These are phyloP conservation scores for Cuniculus paca DNA, from an alignment of 2,797 vertebrate species.

Conservation along the genomic window DNA sequence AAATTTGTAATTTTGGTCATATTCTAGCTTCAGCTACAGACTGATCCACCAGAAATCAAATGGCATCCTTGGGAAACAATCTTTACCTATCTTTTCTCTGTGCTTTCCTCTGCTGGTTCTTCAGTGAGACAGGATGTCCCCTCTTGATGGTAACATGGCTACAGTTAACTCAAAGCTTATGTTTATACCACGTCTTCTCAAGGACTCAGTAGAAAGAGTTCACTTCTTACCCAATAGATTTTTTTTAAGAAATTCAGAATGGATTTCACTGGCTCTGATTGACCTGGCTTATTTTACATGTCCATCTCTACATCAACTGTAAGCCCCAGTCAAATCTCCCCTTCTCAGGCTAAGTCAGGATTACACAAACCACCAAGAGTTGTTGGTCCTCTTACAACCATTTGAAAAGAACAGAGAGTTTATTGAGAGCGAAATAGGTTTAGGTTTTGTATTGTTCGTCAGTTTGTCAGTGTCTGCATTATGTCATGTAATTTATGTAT, in stretches of 20 bases:
- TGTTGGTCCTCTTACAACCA: not conserved
- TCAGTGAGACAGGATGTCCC: not conserved
- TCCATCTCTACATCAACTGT: not conserved
- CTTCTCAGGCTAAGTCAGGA: not conserved
- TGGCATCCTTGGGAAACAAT: not conserved
- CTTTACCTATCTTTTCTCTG: constrained; percentile 9
- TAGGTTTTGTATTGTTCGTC: not conserved
- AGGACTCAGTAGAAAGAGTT: not conserved
- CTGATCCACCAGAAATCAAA: not conserved
- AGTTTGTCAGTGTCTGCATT: not conserved
- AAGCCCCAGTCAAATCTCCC: not conserved
- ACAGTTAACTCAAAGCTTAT: not conserved
- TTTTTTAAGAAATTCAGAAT: not conserved
- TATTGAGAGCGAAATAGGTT: not conserved
- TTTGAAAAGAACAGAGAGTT: not conserved
- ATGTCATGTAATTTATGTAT: not conserved
- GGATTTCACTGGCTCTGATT: not conserved
- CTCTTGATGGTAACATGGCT: not conserved
- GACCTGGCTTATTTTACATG: not conserved
- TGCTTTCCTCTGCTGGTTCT: not conserved
- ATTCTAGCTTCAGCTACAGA: not conserved
- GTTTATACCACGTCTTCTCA: not conserved
- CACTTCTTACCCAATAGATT: not conserved
- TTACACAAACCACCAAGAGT: not conserved
- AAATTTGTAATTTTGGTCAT: not conserved